Evolutionary conservation across 2,797 vertebrate species (phyloP), one percentile per base, ranked within the genome.

Genomic region (Etheostoma nigrum): DNA sequence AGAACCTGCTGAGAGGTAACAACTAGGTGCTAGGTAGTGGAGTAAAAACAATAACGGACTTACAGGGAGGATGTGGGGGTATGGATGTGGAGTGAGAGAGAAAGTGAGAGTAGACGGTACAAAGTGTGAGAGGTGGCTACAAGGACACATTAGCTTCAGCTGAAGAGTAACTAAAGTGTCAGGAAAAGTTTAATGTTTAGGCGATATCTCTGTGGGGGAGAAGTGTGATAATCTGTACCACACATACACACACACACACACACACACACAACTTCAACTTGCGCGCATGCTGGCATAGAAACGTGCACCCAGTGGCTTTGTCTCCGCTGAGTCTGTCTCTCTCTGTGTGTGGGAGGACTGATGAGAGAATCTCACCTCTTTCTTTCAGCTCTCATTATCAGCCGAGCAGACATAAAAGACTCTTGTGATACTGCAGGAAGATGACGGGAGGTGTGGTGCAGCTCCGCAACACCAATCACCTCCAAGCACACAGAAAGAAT

Each of bases 301-400:
- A 82, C 11, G 19, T 84, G 70, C 86, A 85, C 76, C 88, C 82
- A 65, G 74, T 86, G 84, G 73, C 79, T 89, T 82, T 47, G 81
- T 84, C 71, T 86, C 71, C 33, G 13, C 66, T 18, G 78, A 83
- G 58, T 67, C 54, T 47, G 74, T 81, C 83, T 87, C 67, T 76
- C 75, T 71, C 73, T 54, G 72, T 57, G 85, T 75, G 82, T 79
- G 81, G 81, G 88, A 82, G 77, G 85, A 84, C 75, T 65, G 87
- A 79, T 77, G 87, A 79, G 67, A 82, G 88, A 78, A 58, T 84
- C 86, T 89, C 88, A 86, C 87, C 89, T 89, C 90, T 78, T 90
- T 89, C 91, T 67, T 90, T 93, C 91, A 91, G 76, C 78, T 90
- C 91, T 91, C 87, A 91, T 93, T 92, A 92, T 74, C 87, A 88